phyloP scores from a whole-genome alignment of 1,140 invertebrate genomes.

The Aphaenogaster floridana region DNA sequence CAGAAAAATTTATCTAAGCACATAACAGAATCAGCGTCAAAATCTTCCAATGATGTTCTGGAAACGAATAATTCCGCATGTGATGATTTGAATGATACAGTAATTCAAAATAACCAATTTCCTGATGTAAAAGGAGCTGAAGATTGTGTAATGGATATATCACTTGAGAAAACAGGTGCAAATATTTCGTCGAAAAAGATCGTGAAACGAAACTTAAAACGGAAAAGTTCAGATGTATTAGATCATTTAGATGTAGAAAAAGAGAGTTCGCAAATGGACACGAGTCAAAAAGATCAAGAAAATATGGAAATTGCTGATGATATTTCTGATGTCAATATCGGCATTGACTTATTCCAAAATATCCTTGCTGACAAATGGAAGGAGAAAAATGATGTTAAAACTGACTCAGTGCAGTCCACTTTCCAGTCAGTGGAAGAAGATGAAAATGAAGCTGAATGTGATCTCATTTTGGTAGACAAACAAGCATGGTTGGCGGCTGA shows the following conservation, averaged over 20 bases:
- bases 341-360: constrained; percentile 69
- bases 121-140: constrained; percentile 63
- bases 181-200: neutral
- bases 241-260: constrained; percentile 13
- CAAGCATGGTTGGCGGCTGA: constrained; percentile 56
- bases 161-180: neutral
- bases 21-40: neutral
- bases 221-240: neutral
- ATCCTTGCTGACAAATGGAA: constrained; percentile 66
- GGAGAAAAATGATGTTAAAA: neutral
- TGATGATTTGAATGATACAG: neutral
- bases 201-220: neutral
- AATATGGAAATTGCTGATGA: constrained; percentile 9
- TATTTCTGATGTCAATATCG: constrained; percentile 32
- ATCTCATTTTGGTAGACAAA: constrained; percentile 72
- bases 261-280: constrained; percentile 4
- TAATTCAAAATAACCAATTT: constrained; percentile 71
- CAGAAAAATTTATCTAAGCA: neutral
- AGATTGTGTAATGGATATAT: neutral
- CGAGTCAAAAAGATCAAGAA: neutral
- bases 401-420: constrained; percentile 19
- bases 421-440: constrained; percentile 24
- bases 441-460: constrained; percentile 69
- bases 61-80: neutral
- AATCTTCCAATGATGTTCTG: neutral